Evolutionary conservation across 2,113 vertebrate genomes (phyloP).

Genomic region (Microtus pennsylvanicus): DNA sequence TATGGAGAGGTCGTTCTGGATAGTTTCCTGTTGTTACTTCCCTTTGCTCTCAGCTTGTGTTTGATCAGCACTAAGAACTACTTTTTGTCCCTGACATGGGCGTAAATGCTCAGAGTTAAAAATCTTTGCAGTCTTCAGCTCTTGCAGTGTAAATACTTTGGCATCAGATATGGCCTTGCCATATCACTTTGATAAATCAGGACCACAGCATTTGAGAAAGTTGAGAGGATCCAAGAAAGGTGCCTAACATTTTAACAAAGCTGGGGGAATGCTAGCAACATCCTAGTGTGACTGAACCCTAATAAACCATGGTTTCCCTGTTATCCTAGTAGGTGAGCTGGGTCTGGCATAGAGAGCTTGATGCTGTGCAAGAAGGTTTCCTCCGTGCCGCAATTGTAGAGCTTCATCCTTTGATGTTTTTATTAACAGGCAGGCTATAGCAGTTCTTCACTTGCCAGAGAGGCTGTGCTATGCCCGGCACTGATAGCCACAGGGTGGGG

Average conservation of each 20-base stretch:
- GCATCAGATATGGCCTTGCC: background rate
- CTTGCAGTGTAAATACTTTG: background rate
- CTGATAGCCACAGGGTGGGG: constrained; percentile 59
- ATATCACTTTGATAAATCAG: background rate
- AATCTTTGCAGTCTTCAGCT: background rate
- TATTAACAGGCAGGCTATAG: too few relatives aligned
- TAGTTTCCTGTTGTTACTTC: background rate
- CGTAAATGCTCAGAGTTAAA: background rate
- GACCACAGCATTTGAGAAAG: background rate
- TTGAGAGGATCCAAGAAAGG: background rate
- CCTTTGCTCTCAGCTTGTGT: background rate
- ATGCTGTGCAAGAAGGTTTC: background rate
- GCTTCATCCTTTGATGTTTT: background rate
- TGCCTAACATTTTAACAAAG: background rate
- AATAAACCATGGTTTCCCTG: too few relatives aligned
- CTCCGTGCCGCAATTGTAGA: background rate
- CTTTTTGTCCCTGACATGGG: background rate
- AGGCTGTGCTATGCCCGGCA: background rate
- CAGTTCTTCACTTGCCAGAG: too few relatives aligned
- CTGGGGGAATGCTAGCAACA: background rate
- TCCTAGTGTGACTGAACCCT: background rate
- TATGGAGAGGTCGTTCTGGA: background rate
- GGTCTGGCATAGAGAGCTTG: background rate
- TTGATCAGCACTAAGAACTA: background rate
- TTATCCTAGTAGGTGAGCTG: background rate